Evolutionary conservation across 2,797 vertebrate genomes (phyloP), one percentile per base, ranked within the genome.

Genomic region (Sebastes itinus): DNA sequence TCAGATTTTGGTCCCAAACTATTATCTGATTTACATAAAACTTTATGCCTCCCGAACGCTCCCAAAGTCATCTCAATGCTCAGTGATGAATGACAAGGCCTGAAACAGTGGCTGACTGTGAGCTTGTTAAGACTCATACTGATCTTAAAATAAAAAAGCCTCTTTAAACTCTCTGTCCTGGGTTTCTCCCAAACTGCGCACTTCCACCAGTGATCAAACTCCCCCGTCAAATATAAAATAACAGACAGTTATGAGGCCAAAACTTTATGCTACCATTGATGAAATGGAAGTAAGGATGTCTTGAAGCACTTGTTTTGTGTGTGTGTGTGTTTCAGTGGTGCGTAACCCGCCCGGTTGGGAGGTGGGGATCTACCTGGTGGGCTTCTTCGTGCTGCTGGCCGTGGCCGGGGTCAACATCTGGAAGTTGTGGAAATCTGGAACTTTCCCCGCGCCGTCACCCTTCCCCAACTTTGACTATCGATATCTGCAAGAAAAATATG

Each of bases 401-500:
- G 94, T 98, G 1, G 96, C 97, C 0, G 97, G 96, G 3, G 72
- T 98, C 86, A 99, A 98, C 92, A 96, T 99, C 84, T 99, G 99
- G 99, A 99, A 97, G 89, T 93, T 99, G 55, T 99, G 97, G 97
- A 97, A 96, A 27, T 99, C 98, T 0, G 98, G 98, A 13, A 95
- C 94, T 63, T 99, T 98, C 88, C 97, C 99, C 0, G 93, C 96
- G 0, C 98, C 98, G 1, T 99, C 98, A 2, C 99, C 99, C 0
- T 99, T 98, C 90, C 98, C 98, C 3, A 99, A 99, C 94, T 99
- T 99, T 7, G 97, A 99, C 94, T 98, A 98, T 90, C 95, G 97
- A 10, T 99, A 99, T 91, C 96, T 99, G 61, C 96, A 98, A 92
- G 96, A 97, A 78, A 99, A 99, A 90, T 99, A 99, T 52, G 98